These are phyloP conservation scores for Diplogasteroides magnus DNA, from an alignment of 1,140 invertebrate species.

Conservation along the genomic window DNA sequence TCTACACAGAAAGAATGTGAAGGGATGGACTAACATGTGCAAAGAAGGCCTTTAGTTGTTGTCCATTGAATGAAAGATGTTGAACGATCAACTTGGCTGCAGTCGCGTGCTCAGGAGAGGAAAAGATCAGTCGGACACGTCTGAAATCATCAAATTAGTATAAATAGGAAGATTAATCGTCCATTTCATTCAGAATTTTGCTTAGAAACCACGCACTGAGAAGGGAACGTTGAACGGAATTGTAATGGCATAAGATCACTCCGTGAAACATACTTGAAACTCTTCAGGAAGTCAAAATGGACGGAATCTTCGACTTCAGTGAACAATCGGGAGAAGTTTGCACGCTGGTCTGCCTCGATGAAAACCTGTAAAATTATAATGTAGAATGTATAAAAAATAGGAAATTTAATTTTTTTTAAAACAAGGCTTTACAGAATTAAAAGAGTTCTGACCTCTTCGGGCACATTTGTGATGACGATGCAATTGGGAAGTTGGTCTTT, in stretches of 20 bases:
- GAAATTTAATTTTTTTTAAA: neutral
- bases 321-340: slow-evolving; percentile 47
- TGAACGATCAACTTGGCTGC: slow-evolving; percentile 52
- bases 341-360: slow-evolving; percentile 38
- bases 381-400: neutral
- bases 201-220: too few species aligned
- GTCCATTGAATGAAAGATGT: slow-evolving; percentile 48
- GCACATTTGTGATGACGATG: slow-evolving; percentile 51
- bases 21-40: slow-evolving; percentile 15
- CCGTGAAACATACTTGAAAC: slow-evolving; percentile 6
- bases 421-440: neutral
- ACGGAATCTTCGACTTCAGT: slow-evolving; percentile 40
- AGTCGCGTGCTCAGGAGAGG: slow-evolving; percentile 43
- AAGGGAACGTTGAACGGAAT: too few species aligned
- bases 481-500: slow-evolving; percentile 51
- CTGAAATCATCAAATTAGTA: slow-evolving; percentile 27
- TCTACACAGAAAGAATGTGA: too few species aligned
- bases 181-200: too few species aligned
- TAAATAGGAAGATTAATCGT: neutral
- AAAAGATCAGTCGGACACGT: slow-evolving; percentile 49
- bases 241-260: too few species aligned
- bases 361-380: slow-evolving; percentile 30
- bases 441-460: slow-evolving; percentile 26
- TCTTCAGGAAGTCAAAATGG: slow-evolving; percentile 51
- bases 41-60: slow-evolving; percentile 49